Base-by-base conservation (phyloP, 2,797 vertebrate species). In the Myotis pilosus region DNA sequence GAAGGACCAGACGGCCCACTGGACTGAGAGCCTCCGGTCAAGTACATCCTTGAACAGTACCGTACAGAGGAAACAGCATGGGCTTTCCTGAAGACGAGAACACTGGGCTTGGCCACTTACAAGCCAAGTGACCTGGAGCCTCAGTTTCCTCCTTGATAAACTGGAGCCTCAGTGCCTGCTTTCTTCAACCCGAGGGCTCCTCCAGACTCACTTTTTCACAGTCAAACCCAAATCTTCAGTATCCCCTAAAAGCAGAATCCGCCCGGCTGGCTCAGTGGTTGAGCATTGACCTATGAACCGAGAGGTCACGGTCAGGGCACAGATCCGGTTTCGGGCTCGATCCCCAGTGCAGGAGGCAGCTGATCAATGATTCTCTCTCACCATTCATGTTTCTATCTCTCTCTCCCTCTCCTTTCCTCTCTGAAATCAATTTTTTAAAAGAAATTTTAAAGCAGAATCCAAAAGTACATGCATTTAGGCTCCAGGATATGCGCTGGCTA, bases 211-310 rank as follows among this genome's bases (percentile, higher is more conserved):
- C 49, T 55, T 36, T 55, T 93, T 91, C 72, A 38, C 12, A 62
- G 57, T 62, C 53, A 76, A 83, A 82, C 22, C 22, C 66, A 92
- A 72, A 72, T 94, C 95, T 91, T 89, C 38, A 51, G 69, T 51
- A 90, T 57, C 85, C 74, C 75, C 74, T 75, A 68, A 95, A 92
- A 93, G 57, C 69, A 92, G 51, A 75, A 60, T 78, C 16, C 89
- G 6, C 16, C 60, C 5, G 2, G 60, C 60, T 30, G 60, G 28
- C 28, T 62, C 60, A 62, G 60, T 62, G 60, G 28, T 15, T 62
- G 28, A 62, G 60, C 25, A 60, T 1, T 60, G 57, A 60, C 11
- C 57, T 60, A 23, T 28, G 57, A 60, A 60, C 60, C 28, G 15
- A 30, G 60, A 62, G 60, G 12, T 13, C 60, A 30, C 6, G 5